phyloP scores from a whole-genome alignment of 1,140 invertebrate species.

The Ctenoplectra terminalis region DNA sequence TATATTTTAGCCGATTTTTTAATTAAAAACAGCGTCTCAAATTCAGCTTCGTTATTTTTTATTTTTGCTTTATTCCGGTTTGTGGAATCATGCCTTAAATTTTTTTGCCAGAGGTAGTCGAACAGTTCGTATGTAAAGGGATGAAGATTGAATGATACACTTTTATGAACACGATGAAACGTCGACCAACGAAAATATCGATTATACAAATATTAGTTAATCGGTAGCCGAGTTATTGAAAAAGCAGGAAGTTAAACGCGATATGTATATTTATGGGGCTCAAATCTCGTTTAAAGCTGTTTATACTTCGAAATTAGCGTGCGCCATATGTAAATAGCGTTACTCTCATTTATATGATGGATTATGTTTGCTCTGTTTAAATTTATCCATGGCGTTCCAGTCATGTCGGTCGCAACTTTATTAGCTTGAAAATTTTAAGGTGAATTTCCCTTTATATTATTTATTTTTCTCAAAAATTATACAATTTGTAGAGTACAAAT shows the following conservation, averaged over 20 bases:
- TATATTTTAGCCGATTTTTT: too few species aligned
- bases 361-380: background rate
- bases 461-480: too few species aligned
- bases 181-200: background rate
- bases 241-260: background rate
- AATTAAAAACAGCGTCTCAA: too few species aligned
- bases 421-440: background rate
- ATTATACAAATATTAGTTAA: constrained; percentile 11
- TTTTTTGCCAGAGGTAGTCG: too few species aligned
- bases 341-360: background rate
- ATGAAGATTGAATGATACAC: background rate
- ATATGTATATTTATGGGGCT: background rate
- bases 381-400: background rate
- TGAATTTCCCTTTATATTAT: background rate
- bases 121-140: too few species aligned
- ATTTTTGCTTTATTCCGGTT: too few species aligned
- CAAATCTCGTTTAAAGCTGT: background rate
- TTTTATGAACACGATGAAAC: background rate
- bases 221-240: too few species aligned
- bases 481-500: background rate
- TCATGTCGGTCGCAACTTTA: background rate
- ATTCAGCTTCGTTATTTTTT: too few species aligned
- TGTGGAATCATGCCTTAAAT: too few species aligned
- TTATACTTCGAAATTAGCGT: background rate
- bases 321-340: background rate